Evolutionary conservation across 2,113 vertebrate genomes (phyloP).

Genomic region (Triplophysa tibetana): DNA sequence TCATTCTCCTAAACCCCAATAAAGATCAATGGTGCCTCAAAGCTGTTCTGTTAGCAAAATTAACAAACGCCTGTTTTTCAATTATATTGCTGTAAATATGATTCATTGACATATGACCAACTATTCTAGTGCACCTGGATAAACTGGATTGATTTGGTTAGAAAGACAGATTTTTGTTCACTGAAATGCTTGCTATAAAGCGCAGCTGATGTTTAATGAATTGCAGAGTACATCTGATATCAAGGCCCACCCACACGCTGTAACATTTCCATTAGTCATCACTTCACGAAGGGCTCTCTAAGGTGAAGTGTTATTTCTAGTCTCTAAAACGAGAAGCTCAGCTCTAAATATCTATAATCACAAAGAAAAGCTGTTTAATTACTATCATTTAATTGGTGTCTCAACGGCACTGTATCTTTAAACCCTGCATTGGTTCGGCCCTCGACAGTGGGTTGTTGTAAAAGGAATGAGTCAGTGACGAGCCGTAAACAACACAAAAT

Average conservation of each 20-base stretch:
- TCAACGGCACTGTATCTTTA: neutral
- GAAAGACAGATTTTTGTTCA: neutral
- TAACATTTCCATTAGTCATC: slow-evolving; percentile 12
- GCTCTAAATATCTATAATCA: slow-evolving; percentile 7
- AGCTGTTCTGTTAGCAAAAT: neutral
- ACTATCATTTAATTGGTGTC: neutral
- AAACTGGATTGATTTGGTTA: neutral
- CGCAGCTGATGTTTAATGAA: neutral
- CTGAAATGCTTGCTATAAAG: too few species aligned
- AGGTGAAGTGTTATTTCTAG: neutral
- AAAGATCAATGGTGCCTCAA: neutral
- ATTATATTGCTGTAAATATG: neutral
- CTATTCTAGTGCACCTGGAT: neutral
- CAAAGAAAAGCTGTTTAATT: slow-evolving; percentile 32
- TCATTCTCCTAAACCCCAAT: neutral
- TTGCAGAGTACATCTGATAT: neutral
- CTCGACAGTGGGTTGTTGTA: neutral
- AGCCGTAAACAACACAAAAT: slow-evolving; percentile 6
- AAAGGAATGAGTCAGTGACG: neutral
- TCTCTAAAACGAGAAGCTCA: neutral
- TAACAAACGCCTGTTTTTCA: neutral
- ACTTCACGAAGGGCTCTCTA: neutral
- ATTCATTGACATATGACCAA: neutral
- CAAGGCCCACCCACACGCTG: slow-evolving; percentile 10
- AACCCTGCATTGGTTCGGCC: neutral